Base-by-base conservation (phyloP, 2,797 vertebrate genomes). In the Silurus aristotelis region DNA sequence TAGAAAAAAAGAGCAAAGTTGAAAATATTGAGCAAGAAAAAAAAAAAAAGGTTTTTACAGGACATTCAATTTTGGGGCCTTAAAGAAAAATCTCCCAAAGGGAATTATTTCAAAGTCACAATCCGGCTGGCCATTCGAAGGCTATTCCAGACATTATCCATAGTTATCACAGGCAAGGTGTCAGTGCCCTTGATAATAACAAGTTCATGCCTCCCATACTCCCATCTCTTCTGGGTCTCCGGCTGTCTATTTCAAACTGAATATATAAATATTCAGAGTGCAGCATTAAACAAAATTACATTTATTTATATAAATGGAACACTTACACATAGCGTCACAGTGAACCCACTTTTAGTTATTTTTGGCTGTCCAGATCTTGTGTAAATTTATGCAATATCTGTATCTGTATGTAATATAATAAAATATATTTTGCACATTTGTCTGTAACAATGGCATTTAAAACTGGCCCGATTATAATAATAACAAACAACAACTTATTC, bases 111-210 rank as follows among this genome's bases (percentile, higher is more conserved):
- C 82, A 52, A 80, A 83, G 84, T 66, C 70, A 83, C 67, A 77
- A 83, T 87, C 83, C 72, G 82, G 10, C 83, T 84, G 72, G 63
- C 61, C 67, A 82, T 67, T 80, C 31, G 64, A 27, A 27, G 38
- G 58, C 83, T 78, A 77, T 81, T 72, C 76, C 79, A 85, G 58
- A 89, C 84, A 89, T 88, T 66, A 87, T 84, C 85, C 84, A 85
- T 79, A 72, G 82, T 73, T 80, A 87, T 83, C 83, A 78, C 79
- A 76, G 56, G 55, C 82, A 88, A 73, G 66, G 84, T 55, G 75
- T 82, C 87, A 60, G 82, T 60, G 73, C 61, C 87, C 89, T 87
- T 87, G 58, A 81, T 76, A 60, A 56, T 75, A 85, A 84, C 20
- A 77, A 86, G 85, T 67, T 2, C 68, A 55, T 71, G n/a, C 60